Conservation (phyloP, 2,113 vertebrate genomes). For the Platycercus adscitus region DNA sequence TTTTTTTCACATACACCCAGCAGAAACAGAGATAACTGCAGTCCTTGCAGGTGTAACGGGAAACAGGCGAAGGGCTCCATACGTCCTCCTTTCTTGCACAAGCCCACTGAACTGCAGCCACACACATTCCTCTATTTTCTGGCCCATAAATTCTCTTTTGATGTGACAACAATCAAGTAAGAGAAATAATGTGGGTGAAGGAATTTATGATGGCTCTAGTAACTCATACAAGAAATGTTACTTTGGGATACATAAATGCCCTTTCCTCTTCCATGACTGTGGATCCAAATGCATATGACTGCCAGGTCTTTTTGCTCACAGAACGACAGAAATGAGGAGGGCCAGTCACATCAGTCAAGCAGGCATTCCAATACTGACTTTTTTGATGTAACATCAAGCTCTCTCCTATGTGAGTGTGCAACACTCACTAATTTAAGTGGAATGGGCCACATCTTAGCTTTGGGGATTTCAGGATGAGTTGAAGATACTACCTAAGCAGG, state of each 20-base stretch:
- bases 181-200: neutral
- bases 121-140: neutral
- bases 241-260: neutral
- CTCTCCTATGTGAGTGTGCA: accelerated
- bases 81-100: neutral
- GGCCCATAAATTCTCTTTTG: neutral
- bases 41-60: neutral
- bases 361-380: neutral
- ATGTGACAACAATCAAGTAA: neutral
- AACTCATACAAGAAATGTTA: neutral
- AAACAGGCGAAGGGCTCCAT: neutral
- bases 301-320: neutral
- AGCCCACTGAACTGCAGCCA: neutral
- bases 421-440: neutral
- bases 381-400: neutral
- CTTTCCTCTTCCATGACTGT: neutral
- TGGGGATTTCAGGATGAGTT: neutral
- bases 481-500: neutral
- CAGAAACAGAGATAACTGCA: neutral
- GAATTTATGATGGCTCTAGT: neutral
- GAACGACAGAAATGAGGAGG: neutral
- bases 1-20: neutral
- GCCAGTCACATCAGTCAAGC: neutral
- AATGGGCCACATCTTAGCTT: neutral
- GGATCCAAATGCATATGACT: neutral